Evolutionary conservation across 2,113 vertebrate genomes (phyloP).

Genomic region (Aphyosemion australe): DNA sequence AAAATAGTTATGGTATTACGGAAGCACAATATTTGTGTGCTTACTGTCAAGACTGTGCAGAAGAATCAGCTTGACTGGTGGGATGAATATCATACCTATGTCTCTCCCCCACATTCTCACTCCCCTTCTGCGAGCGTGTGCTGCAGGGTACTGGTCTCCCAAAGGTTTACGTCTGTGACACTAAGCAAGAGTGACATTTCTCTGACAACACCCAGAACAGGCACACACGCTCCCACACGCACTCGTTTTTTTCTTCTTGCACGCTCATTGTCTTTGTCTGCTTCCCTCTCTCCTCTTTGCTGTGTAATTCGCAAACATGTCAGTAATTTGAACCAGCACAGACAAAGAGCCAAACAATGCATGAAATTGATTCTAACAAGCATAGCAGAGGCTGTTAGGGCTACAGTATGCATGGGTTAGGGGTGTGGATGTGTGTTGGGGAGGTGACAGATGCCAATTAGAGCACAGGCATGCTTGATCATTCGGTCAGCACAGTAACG

Average conservation of each 20-base stretch:
- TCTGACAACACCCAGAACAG: slow-evolving; percentile 74
- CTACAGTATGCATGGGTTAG: background rate
- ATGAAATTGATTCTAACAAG: slow-evolving; percentile 35
- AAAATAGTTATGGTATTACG: background rate
- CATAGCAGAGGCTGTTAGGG: slow-evolving; percentile 3
- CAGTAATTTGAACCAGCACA: slow-evolving; percentile 31
- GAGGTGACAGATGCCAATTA: slow-evolving; percentile 54
- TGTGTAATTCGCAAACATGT: slow-evolving; percentile 61
- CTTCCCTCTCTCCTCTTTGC: slow-evolving; percentile 31
- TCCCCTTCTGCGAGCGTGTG: slow-evolving; percentile 58
- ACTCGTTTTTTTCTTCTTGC: background rate
- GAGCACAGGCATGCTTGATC: slow-evolving; percentile 25
- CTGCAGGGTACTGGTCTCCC: slow-evolving; percentile 73
- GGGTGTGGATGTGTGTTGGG: background rate
- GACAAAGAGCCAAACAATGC: slow-evolving; percentile 43
- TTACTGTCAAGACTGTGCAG: slow-evolving; percentile 43
- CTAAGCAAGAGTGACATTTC: slow-evolving; percentile 78
- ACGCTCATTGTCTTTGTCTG: slow-evolving; percentile 45
- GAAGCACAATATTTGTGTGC: slow-evolving; percentile 28
- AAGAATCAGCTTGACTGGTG: slow-evolving; percentile 54
- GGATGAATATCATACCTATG: slow-evolving; percentile 61
- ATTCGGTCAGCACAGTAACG: slow-evolving; percentile 35
- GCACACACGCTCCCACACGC: slow-evolving; percentile 34
- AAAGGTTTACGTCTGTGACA: slow-evolving; percentile 74
- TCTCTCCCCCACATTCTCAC: slow-evolving; percentile 51